Conservation (phyloP, 2,113 vertebrate genomes). For the Mugil cephalus region DNA sequence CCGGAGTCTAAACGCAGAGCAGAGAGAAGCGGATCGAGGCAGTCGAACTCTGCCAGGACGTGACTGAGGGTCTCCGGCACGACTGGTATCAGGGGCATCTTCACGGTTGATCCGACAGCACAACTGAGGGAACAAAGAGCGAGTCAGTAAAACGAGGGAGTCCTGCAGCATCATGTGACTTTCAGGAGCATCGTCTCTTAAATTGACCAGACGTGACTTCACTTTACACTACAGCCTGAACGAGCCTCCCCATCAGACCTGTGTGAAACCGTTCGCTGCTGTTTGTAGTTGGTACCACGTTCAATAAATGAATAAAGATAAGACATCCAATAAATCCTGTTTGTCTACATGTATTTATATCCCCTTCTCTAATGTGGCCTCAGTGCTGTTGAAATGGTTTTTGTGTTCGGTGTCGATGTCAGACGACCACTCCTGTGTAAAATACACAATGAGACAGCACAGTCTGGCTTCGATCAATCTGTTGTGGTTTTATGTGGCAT, state of each 20-base stretch:
- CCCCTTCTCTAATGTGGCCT: no score
- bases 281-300: neutral
- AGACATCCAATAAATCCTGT: neutral
- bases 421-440: neutral
- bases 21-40: constrained; percentile 91
- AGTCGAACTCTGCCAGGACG: constrained; percentile 93
- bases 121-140: constrained; percentile 25
- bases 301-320: neutral
- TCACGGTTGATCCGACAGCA: constrained; percentile 43
- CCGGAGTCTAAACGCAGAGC: constrained; percentile 93
- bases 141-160: neutral
- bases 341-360: no score
- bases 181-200: constrained; percentile 7
- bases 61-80: constrained; percentile 89
- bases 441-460: neutral
- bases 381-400: neutral
- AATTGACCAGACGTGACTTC: constrained; percentile 73
- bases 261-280: neutral
- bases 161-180: constrained; percentile 64
- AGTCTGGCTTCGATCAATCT: neutral
- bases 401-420: neutral
- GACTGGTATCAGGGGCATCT: constrained; percentile 84
- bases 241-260: neutral
- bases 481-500: constrained; percentile 4
- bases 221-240: constrained; percentile 22